These are phyloP conservation scores for Spermophilus dauricus DNA, from an alignment of 2,113 vertebrate genomes.

Conservation along the genomic window DNA sequence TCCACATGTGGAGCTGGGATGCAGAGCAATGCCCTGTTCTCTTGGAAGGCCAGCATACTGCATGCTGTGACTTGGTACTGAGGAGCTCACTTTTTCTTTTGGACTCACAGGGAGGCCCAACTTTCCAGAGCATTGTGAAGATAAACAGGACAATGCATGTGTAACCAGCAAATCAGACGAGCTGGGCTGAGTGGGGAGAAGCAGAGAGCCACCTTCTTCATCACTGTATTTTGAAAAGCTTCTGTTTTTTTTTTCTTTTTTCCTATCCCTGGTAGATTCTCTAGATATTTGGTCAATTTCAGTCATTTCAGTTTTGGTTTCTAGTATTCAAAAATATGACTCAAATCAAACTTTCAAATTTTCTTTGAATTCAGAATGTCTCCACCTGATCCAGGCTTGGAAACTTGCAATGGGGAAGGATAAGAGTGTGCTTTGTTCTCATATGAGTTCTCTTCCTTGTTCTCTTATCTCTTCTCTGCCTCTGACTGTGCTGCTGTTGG, in stretches of 20 bases:
- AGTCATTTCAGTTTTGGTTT: constrained; percentile 10
- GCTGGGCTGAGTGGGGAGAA: background rate
- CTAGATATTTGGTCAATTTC: background rate
- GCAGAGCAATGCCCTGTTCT: background rate
- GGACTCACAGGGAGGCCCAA: background rate
- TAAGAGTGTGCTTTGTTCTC: background rate
- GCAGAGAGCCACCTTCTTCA: background rate
- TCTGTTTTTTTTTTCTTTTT: background rate
- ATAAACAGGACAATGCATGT: background rate
- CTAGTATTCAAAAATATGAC: background rate
- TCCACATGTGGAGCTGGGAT: background rate
- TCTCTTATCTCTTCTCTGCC: background rate
- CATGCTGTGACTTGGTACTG: background rate
- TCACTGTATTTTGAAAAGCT: background rate
- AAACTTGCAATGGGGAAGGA: background rate
- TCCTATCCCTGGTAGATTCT: background rate
- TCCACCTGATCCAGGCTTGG: background rate
- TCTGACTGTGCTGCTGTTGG: background rate
- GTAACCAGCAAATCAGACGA: background rate
- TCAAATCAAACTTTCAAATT: background rate
- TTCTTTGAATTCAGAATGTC: background rate
- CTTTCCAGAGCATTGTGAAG: background rate
- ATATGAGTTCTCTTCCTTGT: background rate
- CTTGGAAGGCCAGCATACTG: background rate
- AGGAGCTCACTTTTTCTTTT: background rate